A percentile compares a stretch with the other conserved stretches of the same genome.
These are phyloP conservation scores for Drosophila hawaiiensis DNA, from an alignment of 2,888 invertebrate genomes.

Conservation along the genomic window DNA sequence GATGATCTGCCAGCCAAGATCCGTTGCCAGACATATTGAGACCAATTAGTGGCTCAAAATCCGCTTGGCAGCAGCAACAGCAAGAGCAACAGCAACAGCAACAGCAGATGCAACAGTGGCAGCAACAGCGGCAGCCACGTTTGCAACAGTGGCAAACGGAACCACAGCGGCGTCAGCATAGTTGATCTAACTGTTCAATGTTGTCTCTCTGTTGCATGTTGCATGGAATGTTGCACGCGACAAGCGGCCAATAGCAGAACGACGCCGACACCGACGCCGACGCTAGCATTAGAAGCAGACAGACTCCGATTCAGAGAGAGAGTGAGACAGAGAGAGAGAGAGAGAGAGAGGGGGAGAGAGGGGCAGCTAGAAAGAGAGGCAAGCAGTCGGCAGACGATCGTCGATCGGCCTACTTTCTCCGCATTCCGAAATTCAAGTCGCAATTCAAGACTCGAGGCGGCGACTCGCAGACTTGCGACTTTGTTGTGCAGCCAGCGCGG, in stretches of 20 bases:
- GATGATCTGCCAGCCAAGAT: constrained; percentile 42
- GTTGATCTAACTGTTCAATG: constrained; percentile 72
- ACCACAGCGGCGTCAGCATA: constrained; percentile 65
- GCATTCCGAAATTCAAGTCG: constrained; percentile 83
- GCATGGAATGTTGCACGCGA: constrained; percentile 76
- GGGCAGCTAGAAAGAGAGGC: constrained; percentile 1
- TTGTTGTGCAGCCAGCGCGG: constrained; percentile 41
- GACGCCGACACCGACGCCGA: constrained; percentile 27
- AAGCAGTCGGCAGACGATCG: constrained; percentile 57
- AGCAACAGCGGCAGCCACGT: constrained; percentile 70
- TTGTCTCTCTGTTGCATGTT: constrained; percentile 37
- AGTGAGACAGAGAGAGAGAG: neutral
- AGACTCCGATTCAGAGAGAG: neutral
- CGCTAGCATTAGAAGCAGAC: constrained; percentile 27
- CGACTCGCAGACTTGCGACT: constrained; percentile 52
- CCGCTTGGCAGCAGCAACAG: constrained; percentile 83
- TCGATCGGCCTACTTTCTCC: constrained; percentile 85
- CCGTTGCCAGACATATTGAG: constrained; percentile 73
- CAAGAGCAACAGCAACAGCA: constrained; percentile 58
- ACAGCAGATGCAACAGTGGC: neutral
- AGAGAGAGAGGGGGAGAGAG: neutral
- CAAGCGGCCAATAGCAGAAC: constrained; percentile 49
- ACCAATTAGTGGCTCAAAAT: constrained; percentile 82
- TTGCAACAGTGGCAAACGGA: constrained; percentile 74
- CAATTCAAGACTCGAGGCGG: constrained; percentile 20